Base-by-base conservation (phyloP, 2,113 vertebrate species). In the Diadophis punctatus region DNA sequence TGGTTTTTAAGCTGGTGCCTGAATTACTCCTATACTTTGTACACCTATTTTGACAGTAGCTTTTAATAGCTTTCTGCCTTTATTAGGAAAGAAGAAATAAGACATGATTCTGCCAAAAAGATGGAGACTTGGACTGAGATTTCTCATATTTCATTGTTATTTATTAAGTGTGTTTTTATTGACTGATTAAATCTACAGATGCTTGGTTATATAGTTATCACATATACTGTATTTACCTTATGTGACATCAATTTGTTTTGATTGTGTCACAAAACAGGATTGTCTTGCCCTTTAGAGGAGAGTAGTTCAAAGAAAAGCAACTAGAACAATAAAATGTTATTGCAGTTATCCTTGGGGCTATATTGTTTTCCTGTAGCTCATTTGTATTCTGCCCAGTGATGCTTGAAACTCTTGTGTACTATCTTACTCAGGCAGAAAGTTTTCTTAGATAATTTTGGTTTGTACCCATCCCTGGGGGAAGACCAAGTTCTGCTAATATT, bases 331-430 rank as follows among this genome's bases (percentile, higher is more conserved):
- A 10, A 53, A 18, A 51, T 68, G 43, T 60, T 74, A 49, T 27
- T 46, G 63, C 90, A 68, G 8, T 87, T 94, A 88, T 80, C 46
- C 92, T n/a, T 22, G 8, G 63, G 9, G 2, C 16, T 86, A 10
- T n/a, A 90, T 91, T 93, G n/a, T 25, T 80, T 92, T 92, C 68
- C 56, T 92, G 30, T 86, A 92, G 4, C 8, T 92, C 25, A 95
- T 92, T 34, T 87, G 60, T 93, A 86, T 92, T 20, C 16, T 93
- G 34, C 20, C 80, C 34, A 74, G 23, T 55, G 90, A 87, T 10
- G 80, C 87, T 74, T 85, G 88, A 88, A 88, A n/a, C 3, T 20
- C 85, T 91, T 87, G 5, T 20, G 88, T 48, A 58, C 14, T 6
- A 85, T 91, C 89, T 90, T 34, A 85, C 34, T 86, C 39, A 90